Evolutionary conservation across 2,797 vertebrate species (phyloP), one percentile per base, ranked within the genome.

Genomic region (Scomberomorus guttatus): DNA sequence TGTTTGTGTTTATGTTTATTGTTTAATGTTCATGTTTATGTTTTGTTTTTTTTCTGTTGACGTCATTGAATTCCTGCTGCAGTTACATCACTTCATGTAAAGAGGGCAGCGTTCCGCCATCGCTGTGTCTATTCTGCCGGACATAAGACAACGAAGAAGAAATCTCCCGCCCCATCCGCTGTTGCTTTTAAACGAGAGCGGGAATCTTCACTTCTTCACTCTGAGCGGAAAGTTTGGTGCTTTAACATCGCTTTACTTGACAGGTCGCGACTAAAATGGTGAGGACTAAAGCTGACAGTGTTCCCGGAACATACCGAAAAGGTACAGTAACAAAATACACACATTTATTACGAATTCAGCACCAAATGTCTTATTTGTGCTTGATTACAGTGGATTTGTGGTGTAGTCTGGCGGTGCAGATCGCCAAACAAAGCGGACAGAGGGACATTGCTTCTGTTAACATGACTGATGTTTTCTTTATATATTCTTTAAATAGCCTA

Each of bases 231-330:
- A 8, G 0, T 39, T 24, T 18, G 11, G 0, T 27, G 57, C 6
- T 20, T 1, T 18, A 73, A 9, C 13, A 2, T 20, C 2, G 0
- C 7, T 1, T 8, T 2, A 5, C 11, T 3, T n/a, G 0, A 24
- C 63, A 54, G 1, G 0, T 25, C 13, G 39, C 14, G 5, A 4
- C 54, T 3, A 89, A 66, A 0, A 96, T 96, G 95, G 95, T 96
- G 55, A 86, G 95, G 55, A 96, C 95, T 18, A 96, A 96, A 86
- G 95, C 95, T n/a, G 95, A 96, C 55, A 93, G 90, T 42, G 95
- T 95, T 0, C 95, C 95, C 3, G 94, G 72, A 2, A 32, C 91
- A 0, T 96, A 96, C 92, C 91, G 95, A 54, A 96, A 96, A 94
- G 95, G 95, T 96, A 89, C 54, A 72, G 17, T 48, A 2, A 50